phyloP scores from a whole-genome alignment of 2,888 invertebrate species.

The Rhaphigaster nebulosa region DNA sequence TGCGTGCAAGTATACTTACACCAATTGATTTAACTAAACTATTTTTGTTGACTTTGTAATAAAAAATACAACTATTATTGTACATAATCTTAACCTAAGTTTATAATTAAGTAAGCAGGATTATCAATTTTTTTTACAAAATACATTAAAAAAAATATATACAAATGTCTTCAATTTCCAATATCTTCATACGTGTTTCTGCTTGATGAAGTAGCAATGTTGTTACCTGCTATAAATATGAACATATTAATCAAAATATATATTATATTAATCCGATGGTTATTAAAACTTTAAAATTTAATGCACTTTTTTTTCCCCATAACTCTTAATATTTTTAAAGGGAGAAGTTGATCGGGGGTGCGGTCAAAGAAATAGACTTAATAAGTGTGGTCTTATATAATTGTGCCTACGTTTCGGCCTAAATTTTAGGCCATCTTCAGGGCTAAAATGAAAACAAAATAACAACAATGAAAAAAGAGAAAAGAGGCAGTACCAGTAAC shows the following conservation, averaged over 20 bases:
- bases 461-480: too few relatives aligned
- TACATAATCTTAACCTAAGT: conserved; percentile 6
- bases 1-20: neutral
- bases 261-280: neutral
- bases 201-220: conserved; percentile 22
- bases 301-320: too few relatives aligned
- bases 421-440: too few relatives aligned
- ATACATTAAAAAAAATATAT: conserved; percentile 11
- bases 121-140: conserved; percentile 3
- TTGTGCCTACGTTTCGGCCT: too few relatives aligned
- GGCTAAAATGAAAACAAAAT: too few relatives aligned
- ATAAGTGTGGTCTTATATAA: too few relatives aligned
- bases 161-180: conserved; percentile 51
- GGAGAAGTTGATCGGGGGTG: too few relatives aligned
- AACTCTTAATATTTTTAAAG: too few relatives aligned
- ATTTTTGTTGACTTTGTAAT: neutral
- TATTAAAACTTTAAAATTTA: neutral
- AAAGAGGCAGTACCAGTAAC: too few relatives aligned
- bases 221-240: conserved; percentile 27
- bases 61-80: neutral
- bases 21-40: neutral
- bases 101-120: conserved; percentile 1
- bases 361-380: too few relatives aligned
- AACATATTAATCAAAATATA: neutral
- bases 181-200: conserved; percentile 56